phyloP scores from a whole-genome alignment of 2,888 invertebrate species.

The Scaptomyza parva region DNA sequence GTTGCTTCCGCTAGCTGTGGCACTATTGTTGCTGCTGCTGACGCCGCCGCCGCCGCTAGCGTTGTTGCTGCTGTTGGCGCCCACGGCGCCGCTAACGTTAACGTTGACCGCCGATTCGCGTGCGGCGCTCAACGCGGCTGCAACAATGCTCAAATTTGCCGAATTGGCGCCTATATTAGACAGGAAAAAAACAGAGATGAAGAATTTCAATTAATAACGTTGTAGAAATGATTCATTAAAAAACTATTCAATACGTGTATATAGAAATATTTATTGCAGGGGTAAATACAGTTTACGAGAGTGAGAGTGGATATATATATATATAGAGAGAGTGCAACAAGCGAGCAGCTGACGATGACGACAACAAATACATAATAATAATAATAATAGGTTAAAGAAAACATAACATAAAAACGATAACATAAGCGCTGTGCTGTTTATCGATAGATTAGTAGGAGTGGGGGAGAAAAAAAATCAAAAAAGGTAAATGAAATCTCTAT shows the following conservation, averaged over 20 bases:
- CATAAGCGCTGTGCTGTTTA: slow-evolving; percentile 6
- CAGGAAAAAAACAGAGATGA: background rate
- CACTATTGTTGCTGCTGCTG: slow-evolving; percentile 41
- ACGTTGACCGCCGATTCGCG: slow-evolving; percentile 52
- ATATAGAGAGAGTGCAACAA: background rate
- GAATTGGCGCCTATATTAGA: slow-evolving; percentile 56
- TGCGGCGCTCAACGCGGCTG: slow-evolving; percentile 74
- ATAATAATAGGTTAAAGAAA: slow-evolving; percentile 5
- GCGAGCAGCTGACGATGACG: slow-evolving; percentile 27
- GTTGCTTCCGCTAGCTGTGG: slow-evolving; percentile 30
- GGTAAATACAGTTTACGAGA: slow-evolving; percentile 16
- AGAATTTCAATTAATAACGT: slow-evolving; percentile 13
- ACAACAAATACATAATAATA: slow-evolving; percentile 20
- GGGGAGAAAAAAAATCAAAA: slow-evolving; percentile 20
- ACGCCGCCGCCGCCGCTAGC: slow-evolving; percentile 40
- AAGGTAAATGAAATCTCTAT: slow-evolving; percentile 9
- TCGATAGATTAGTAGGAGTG: slow-evolving; percentile 32
- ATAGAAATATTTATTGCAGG: slow-evolving; percentile 11
- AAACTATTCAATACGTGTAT: slow-evolving; percentile 23
- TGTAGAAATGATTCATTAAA: slow-evolving; percentile 6
- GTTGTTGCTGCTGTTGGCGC: slow-evolving; percentile 66
- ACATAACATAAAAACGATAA: slow-evolving; percentile 18
- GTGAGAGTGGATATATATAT: background rate
- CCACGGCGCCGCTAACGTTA: slow-evolving; percentile 67
- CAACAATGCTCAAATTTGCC: slow-evolving; percentile 72